Conservation (phyloP, 2,113 vertebrate species). For the Glaucidium brasilianum region DNA sequence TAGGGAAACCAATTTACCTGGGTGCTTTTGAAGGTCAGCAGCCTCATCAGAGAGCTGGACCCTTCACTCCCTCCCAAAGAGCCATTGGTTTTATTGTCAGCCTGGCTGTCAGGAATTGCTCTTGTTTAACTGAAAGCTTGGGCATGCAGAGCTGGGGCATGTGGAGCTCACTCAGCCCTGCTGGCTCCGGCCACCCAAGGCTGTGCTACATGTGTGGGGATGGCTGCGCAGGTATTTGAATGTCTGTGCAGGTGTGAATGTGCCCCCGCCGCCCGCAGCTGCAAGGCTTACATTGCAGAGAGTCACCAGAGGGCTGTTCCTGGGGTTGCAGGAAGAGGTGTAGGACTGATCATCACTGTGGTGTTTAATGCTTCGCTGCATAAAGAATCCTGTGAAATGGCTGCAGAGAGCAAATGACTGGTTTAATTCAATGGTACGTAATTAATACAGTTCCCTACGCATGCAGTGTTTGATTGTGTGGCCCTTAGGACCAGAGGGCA, state of each 20-base stretch:
- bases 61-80: not conserved
- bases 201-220: accelerated
- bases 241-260: accelerated
- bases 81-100: accelerated
- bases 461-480: accelerated
- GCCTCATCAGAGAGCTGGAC: not conserved
- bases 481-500: not conserved
- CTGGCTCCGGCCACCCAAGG: not conserved
- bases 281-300: not conserved
- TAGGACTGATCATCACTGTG: accelerated
- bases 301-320: not conserved
- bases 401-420: not conserved
- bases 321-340: not conserved
- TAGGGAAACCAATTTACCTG: not conserved
- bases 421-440: accelerated
- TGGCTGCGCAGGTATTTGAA: accelerated
- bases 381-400: not conserved
- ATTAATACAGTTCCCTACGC: not conserved
- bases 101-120: not conserved
- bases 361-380: not conserved
- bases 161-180: not conserved
- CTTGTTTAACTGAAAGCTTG: not conserved
- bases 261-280: not conserved
- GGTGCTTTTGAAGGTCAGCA: not conserved
- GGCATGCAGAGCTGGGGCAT: not conserved